phyloP scores from a whole-genome alignment of 2,797 vertebrate genomes.

The Rachycentron canadum region DNA sequence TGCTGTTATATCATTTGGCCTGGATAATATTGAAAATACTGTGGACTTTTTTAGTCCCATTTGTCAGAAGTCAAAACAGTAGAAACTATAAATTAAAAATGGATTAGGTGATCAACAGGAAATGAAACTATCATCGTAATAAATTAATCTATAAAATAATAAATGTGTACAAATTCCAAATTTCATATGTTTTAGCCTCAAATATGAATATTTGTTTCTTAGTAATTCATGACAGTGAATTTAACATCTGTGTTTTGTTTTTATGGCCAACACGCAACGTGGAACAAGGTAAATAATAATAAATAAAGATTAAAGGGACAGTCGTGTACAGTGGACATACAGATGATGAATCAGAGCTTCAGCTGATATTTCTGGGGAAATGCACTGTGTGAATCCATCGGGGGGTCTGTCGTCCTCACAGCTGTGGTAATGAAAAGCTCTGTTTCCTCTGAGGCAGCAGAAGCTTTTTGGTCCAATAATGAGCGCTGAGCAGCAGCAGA shows the following conservation, averaged over 20 bases:
- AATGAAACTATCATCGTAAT: too few relatives aligned
- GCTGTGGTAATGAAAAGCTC: slow-evolving; percentile 58
- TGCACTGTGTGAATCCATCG: slow-evolving; percentile 12
- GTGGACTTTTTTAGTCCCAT: too few relatives aligned
- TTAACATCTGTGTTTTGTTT: too few relatives aligned
- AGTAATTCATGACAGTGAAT: too few relatives aligned
- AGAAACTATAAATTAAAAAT: too few relatives aligned
- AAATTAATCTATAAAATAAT: too few relatives aligned
- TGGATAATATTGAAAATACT: neutral
- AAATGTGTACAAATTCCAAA: too few relatives aligned
- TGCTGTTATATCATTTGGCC: neutral
- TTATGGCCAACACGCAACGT: neutral
- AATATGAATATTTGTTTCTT: too few relatives aligned
- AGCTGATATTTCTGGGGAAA: neutral
- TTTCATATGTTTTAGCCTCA: too few relatives aligned
- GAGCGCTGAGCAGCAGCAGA: slow-evolving; percentile 42
- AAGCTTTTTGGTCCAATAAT: slow-evolving; percentile 41
- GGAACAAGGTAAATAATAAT: neutral
- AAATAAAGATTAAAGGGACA: neutral
- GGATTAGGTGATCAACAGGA: too few relatives aligned
- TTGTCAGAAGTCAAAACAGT: neutral
- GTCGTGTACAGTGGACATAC: neutral
- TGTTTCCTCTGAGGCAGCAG: slow-evolving; percentile 42
- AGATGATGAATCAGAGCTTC: slow-evolving; percentile 1
- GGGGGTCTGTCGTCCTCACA: slow-evolving; percentile 24